Conservation (phyloP, 2,113 vertebrate genomes). For the Oophaga pumilio region DNA sequence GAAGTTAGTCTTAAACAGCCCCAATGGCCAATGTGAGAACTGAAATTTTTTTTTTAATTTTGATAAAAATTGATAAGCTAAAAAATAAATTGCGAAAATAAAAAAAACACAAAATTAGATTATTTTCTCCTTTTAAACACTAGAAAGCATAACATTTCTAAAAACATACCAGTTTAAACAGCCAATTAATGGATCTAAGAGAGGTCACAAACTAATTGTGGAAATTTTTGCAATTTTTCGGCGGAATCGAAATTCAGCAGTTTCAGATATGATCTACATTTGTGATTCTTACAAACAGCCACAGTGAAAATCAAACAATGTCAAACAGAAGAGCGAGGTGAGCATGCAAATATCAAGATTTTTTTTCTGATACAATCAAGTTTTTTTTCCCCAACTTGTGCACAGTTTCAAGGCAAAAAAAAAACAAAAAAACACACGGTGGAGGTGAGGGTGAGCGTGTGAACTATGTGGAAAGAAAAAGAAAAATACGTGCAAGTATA, state of each 20-base stretch:
- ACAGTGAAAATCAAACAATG: constrained; percentile 66
- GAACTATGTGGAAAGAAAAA: constrained; percentile 66
- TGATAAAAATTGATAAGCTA: too few relatives aligned
- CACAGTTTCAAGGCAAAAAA: constrained; percentile 77
- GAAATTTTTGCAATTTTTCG: neutral
- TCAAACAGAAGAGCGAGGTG: constrained; percentile 66
- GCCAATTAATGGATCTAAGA: neutral
- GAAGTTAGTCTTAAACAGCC: too few relatives aligned
- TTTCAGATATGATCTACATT: constrained; percentile 23
- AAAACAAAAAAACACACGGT: constrained; percentile 64
- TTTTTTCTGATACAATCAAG: constrained; percentile 58
- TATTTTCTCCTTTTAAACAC: neutral
- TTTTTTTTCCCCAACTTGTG: constrained; percentile 66
- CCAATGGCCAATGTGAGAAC: too few relatives aligned
- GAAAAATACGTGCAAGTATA: constrained; percentile 93
- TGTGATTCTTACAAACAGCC: constrained; percentile 54
- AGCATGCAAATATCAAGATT: constrained; percentile 74
- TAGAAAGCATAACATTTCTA: neutral
- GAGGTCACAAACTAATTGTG: neutral
- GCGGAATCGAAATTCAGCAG: neutral
- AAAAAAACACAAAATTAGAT: too few relatives aligned
- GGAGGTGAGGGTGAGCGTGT: constrained; percentile 73
- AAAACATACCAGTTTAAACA: neutral
- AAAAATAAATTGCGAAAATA: too few relatives aligned
- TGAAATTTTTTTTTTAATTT: too few relatives aligned